Base-by-base conservation (phyloP, 2,797 vertebrate genomes). In the Cichlasoma orientale region DNA sequence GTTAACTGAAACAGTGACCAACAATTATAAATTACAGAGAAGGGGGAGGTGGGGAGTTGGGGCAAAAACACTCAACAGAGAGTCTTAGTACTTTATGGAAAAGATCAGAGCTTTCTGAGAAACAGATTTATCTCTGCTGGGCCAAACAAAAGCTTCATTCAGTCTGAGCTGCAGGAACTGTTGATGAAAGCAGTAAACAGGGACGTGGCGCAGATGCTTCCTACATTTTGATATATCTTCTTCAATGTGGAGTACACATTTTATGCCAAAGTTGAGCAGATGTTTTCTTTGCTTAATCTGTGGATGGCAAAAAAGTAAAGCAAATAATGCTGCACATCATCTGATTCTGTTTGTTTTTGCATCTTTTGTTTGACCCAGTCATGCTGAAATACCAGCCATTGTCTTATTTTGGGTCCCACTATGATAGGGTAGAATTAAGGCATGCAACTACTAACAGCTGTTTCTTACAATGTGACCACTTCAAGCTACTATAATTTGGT, bases 401-500 rank as follows among this genome's bases (percentile, higher is more conserved):
- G 77, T 78, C 27, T 69, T 41, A 76, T 77, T 88, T 77, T 79
- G 72, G 54, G 68, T 81, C 75, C 14, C n/a, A 31, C 27, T 79
- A 83, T 88, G 78, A 86, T n/a, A 79, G 82, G 80, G 69, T 58
- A 57, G 77, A 68, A 73, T 76, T 84, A 87, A 89, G 74, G 63
- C 80, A 73, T 52, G 1, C 78, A 84, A 85, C 71, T 72, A 58
- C 66, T 56, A 78, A 80, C 86, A 87, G 83, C 84, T 88, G 88
- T 66, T 80, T 47, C 72, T 44, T 79, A 82, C 88, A 91, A 90
- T 79, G 69, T 29, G 41, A 76, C 74, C 82, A 86, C 82, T 79
- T 88, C 68, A 82, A 73, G 85, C 75, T 58, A 13, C 80, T 53
- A 61, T 88, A 88, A 92, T 88, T 85, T 89, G 57, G 41, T 86